These are phyloP conservation scores for Dendrophyllia cribrosa DNA, from an alignment of 64 coral and sea anemone genomes.

Conservation along the genomic window DNA sequence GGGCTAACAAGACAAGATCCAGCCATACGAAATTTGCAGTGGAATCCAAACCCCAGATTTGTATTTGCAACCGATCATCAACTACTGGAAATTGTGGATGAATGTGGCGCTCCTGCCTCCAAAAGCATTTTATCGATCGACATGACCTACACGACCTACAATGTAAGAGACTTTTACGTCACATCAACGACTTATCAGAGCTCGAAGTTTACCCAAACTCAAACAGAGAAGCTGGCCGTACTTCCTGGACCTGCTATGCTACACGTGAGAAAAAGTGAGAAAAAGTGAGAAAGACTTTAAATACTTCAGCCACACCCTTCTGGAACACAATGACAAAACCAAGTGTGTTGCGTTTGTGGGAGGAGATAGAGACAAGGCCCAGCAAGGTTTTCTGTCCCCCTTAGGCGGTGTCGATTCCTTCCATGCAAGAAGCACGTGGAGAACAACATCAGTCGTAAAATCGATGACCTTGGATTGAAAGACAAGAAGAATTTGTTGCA, in stretches of 20 bases:
- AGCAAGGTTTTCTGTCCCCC: conserved; percentile 19
- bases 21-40: conserved; percentile 44
- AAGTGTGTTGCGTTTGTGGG: conserved; percentile 44
- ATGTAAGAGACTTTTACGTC: conserved; percentile 63
- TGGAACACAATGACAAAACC: conserved; percentile 32
- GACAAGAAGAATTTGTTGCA: conserved; percentile 11
- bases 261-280: conserved; percentile 1
- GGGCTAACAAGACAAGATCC: not conserved
- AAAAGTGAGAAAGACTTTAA: conserved; percentile 35
- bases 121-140: conserved; percentile 31
- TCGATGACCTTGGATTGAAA: conserved; percentile 16
- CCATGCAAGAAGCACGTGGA: conserved; percentile 60
- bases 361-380: conserved; percentile 57
- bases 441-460: conserved; percentile 30
- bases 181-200: conserved; percentile 64
- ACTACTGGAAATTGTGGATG: conserved; percentile 35
- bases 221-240: conserved; percentile 35
- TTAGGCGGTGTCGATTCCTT: conserved; percentile 40
- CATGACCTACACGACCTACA: conserved; percentile 61
- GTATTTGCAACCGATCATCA: conserved; percentile 39
- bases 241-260: conserved; percentile 60
- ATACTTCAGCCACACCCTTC: conserved; percentile 33
- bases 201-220: conserved; percentile 22
- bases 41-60: conserved; percentile 39
- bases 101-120: conserved; percentile 37